Conservation (phyloP, 2,113 vertebrate genomes). For the Gambusia holbrooki region DNA sequence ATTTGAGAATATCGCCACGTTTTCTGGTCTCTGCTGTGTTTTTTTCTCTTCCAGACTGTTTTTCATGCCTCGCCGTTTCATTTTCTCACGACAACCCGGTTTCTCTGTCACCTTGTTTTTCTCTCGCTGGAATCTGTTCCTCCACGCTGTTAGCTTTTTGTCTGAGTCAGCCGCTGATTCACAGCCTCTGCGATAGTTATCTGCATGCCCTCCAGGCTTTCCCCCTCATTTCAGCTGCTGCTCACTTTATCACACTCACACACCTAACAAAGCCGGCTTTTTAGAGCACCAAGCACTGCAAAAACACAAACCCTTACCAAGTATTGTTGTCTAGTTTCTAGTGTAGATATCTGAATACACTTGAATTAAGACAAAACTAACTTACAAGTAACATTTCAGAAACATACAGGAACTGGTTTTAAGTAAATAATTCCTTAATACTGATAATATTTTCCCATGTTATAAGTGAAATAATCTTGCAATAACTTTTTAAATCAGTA, state of each 20-base stretch:
- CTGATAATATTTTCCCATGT: too few relatives aligned
- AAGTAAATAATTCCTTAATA: too few relatives aligned
- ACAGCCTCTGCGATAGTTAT: conserved; percentile 73
- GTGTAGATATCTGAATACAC: too few relatives aligned
- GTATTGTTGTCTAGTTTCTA: too few relatives aligned
- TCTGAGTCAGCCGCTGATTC: conserved; percentile 74
- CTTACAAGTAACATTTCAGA: too few relatives aligned
- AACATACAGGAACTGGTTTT: too few relatives aligned
- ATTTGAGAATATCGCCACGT: conserved; percentile 16
- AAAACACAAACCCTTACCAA: too few relatives aligned
- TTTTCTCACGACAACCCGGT: conserved; percentile 22
- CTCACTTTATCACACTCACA: conserved; percentile 43
- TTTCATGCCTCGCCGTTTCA: conserved; percentile 35
- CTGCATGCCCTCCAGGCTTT: conserved; percentile 63
- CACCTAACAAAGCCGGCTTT: conserved; percentile 65
- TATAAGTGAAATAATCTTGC: too few relatives aligned
- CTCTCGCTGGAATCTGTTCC: conserved; percentile 3
- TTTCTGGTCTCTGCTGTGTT: conserved; percentile 21
- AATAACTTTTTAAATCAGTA: too few relatives aligned
- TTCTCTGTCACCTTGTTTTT: conserved; percentile 4
- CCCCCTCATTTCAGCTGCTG: conserved; percentile 44
- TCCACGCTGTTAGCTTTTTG: conserved; percentile 53
- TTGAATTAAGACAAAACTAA: too few relatives aligned
- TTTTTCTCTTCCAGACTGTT: conserved; percentile 33
- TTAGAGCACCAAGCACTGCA: conserved; percentile 15